Percentiles rank a stretch among this genome's conserved stretches.
These are phyloP conservation scores for Teleopsis dalmanni DNA, from an alignment of 1,140 invertebrate species.

Conservation along the genomic window DNA sequence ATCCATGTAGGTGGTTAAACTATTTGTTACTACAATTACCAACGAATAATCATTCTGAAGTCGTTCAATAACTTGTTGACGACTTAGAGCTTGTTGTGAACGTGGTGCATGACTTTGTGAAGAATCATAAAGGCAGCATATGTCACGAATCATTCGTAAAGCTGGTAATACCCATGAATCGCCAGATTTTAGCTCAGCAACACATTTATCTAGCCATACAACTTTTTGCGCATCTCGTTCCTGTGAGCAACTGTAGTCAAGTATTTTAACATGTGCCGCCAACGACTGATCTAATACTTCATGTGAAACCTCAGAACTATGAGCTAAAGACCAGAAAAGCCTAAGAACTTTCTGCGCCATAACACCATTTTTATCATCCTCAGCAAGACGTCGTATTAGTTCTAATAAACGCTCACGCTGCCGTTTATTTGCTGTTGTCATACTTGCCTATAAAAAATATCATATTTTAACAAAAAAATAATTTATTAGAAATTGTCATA, in stretches of 20 bases:
- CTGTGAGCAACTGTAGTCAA: conserved; percentile 95
- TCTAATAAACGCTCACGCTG: conserved; percentile 93
- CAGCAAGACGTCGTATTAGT: conserved; percentile 87
- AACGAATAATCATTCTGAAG: conserved; percentile 87
- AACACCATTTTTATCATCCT: conserved; percentile 97
- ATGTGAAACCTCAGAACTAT: conserved; percentile 90
- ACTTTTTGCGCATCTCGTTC: conserved; percentile 94
- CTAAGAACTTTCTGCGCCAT: conserved; percentile 98
- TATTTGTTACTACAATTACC: conserved; percentile 89
- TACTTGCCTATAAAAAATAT: conserved; percentile 63
- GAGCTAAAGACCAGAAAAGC: conserved; percentile 93
- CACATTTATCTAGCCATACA: conserved; percentile 91
- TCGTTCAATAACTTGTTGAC: conserved; percentile 78
- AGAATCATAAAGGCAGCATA: conserved; percentile 88
- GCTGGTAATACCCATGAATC: conserved; percentile 88
- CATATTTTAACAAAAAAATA: background rate
- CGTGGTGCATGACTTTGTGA: conserved; percentile 61
- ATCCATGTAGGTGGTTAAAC: conserved; percentile 87
- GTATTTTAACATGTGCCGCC: conserved; percentile 91
- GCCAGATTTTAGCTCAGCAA: conserved; percentile 83
- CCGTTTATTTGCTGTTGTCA: conserved; percentile 92
- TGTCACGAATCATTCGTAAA: conserved; percentile 91
- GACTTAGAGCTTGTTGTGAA: conserved; percentile 57
- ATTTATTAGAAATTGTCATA: conserved; percentile 6
- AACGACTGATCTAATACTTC: conserved; percentile 97